Conservation (phyloP, 92 coral and sea anemone species). For the Phenganax subtilis region DNA sequence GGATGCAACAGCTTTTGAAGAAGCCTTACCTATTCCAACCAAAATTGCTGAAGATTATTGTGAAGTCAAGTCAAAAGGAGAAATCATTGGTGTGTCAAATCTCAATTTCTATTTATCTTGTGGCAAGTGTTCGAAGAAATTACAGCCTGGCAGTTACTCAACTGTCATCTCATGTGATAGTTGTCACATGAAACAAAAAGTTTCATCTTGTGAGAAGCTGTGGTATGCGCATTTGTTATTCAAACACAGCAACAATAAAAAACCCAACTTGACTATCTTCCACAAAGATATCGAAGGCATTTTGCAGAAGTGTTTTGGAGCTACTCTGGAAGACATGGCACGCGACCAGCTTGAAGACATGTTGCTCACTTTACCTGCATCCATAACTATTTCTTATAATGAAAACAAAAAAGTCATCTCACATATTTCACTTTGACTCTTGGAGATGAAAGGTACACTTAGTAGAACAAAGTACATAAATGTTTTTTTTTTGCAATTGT, state of each 20-base stretch:
- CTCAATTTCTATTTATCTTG: conserved; percentile 18
- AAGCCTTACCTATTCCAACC: conserved; percentile 40
- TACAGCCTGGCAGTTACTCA: background rate
- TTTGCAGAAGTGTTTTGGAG: conserved; percentile 19
- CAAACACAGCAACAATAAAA: background rate
- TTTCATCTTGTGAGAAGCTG: background rate
- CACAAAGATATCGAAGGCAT: conserved; percentile 22
- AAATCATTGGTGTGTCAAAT: conserved; percentile 30
- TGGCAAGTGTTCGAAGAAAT: conserved; percentile 18
- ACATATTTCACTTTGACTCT: background rate
- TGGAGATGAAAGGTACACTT: too few relatives aligned
- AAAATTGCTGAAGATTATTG: conserved; percentile 33
- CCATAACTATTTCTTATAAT: background rate
- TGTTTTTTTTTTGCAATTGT: too few relatives aligned
- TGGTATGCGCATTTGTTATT: conserved; percentile 2
- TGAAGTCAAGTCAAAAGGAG: conserved; percentile 18
- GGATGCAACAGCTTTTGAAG: conserved; percentile 40
- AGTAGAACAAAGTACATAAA: too few relatives aligned
- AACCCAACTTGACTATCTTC: conserved; percentile 29
- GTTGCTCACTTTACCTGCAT: background rate
- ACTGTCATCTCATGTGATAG: conserved; percentile 2
- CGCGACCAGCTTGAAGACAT: background rate
- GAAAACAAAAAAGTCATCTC: background rate
- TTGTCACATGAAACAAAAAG: background rate
- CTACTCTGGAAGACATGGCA: background rate